phyloP scores from a whole-genome alignment of 2,888 invertebrate genomes.

The Yponomeuta cagnagella region DNA sequence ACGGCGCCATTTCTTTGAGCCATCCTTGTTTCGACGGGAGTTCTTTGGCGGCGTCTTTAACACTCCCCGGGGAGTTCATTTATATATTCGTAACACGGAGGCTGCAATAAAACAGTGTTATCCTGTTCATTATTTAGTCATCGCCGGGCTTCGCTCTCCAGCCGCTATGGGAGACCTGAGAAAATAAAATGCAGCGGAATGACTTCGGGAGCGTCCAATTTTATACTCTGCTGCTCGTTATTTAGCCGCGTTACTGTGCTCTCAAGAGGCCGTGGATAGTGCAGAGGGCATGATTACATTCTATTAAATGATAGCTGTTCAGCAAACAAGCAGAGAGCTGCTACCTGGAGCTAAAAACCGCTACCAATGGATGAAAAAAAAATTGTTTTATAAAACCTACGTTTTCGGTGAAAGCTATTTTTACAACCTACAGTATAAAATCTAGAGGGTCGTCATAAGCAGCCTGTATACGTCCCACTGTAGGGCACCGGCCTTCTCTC shows the following conservation, averaged over 20 bases:
- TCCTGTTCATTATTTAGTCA: constrained; percentile 75
- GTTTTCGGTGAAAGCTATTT: too few relatives aligned
- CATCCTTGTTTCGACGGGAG: constrained; percentile 69
- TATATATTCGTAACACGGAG: constrained; percentile 74
- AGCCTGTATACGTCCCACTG: too few relatives aligned
- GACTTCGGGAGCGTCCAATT: constrained; percentile 31
- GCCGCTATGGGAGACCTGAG: constrained; percentile 25
- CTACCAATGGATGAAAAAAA: too few relatives aligned
- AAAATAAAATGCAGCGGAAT: constrained; percentile 67
- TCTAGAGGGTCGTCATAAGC: too few relatives aligned
- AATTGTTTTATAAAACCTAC: too few relatives aligned
- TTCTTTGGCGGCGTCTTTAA: constrained; percentile 72
- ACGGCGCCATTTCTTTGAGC: constrained; percentile 66
- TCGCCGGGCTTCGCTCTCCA: constrained; percentile 53
- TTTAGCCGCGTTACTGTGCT: constrained; percentile 12
- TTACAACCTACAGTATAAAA: too few relatives aligned
- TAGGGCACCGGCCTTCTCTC: too few relatives aligned
- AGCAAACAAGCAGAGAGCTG: too few relatives aligned
- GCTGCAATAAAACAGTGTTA: constrained; percentile 73
- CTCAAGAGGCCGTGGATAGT: constrained; percentile 5
- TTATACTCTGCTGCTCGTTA: constrained; percentile 17
- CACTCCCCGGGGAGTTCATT: constrained; percentile 72
- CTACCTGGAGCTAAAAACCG: too few relatives aligned
- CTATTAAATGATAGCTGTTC: not conserved
- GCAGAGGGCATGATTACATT: constrained; percentile 6